These are phyloP conservation scores for Epinephelus awoara DNA, from an alignment of 2,797 vertebrate species.

Conservation along the genomic window DNA sequence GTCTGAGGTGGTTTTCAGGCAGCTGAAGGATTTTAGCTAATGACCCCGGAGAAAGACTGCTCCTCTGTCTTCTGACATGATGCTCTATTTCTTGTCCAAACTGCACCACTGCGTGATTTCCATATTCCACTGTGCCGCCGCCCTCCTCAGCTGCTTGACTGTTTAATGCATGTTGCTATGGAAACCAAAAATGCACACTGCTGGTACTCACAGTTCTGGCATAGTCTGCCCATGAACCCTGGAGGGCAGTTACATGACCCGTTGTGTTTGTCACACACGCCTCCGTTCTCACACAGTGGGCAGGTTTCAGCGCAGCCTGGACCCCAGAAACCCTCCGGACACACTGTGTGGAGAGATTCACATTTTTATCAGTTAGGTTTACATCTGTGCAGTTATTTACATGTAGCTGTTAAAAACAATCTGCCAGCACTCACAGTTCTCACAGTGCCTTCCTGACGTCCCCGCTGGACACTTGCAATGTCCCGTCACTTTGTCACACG, in stretches of 20 bases:
- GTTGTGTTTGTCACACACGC: conserved; percentile 85
- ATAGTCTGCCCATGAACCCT: conserved; percentile 88
- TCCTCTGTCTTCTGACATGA: conserved; percentile 30
- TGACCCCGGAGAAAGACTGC: conserved; percentile 17
- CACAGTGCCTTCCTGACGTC: conserved; percentile 86
- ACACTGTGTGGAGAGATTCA: conserved; percentile 82
- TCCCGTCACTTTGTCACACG: conserved; percentile 88
- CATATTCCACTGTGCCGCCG: conserved; percentile 20
- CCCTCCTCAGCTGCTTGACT: conserved; percentile 26
- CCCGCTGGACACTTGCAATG: conserved; percentile 89
- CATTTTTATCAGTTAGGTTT: not conserved
- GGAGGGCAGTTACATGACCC: conserved; percentile 89
- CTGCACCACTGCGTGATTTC: conserved; percentile 14
- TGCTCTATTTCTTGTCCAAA: conserved; percentile 51
- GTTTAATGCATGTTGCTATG: conserved; percentile 43
- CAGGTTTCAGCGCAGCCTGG: conserved; percentile 89
- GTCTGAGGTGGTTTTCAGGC: conserved; percentile 29
- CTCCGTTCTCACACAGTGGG: conserved; percentile 87
- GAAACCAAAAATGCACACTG: conserved; percentile 40
- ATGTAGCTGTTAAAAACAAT: not conserved
- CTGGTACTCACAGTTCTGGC: conserved; percentile 89
- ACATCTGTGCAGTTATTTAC: not conserved
- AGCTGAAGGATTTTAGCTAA: conserved; percentile 26
- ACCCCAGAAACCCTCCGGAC: conserved; percentile 91
- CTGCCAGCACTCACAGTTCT: conserved; percentile 85